Evolutionary conservation across 1,140 invertebrate genomes (phyloP), one percentile per base, ranked within the genome.

Genomic region (Alviniconcha marisindica): DNA sequence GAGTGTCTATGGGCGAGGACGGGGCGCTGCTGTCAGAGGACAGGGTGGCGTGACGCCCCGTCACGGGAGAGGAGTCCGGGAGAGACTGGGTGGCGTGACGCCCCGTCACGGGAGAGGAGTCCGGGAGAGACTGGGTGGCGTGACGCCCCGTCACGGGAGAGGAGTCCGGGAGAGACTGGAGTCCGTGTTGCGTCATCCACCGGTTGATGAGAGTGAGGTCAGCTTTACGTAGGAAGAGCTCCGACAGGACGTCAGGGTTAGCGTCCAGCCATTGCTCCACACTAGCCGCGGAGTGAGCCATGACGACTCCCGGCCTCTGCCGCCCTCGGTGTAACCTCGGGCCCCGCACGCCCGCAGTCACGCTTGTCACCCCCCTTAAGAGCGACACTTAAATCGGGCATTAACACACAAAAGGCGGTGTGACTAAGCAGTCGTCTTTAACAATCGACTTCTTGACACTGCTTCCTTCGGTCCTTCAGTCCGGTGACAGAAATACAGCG

Each of bases 211-310:
- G 87, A 0, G 76, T 83, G 0, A 94, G 79, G 82, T 95, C 94
- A 0, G 94, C 93, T 88, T 94, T 93, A 33, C 91, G 89, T 5
- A 94, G 82, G 84, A 94, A 94, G 81, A 94, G 94, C 71, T 94
- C 94, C 44, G 92, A 86, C 77, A 92, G 90, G 42, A 88, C 87
- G 14, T 93, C 93, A 0, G 93, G 93, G 83, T 94, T 93, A 4
- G 87, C 83, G 77, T 94, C 94, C 48, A 94, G 88, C 94, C 94
- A 94, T 79, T 92, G 92, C 83, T 94, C 94, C 5, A 94, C 93
- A 40, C 77, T 85, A 76, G 10, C n/a, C 4, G 33, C 42, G 4
- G 71, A 81, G 40, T 82, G 56, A 2, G 71, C 38, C 24, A 71
- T 69, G 76, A 78, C 74, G 28, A 28, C 81, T 48, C 0, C 21